Evolutionary conservation across 2,888 invertebrate genomes (phyloP).

Genomic region (Philhelius pedissequus): DNA sequence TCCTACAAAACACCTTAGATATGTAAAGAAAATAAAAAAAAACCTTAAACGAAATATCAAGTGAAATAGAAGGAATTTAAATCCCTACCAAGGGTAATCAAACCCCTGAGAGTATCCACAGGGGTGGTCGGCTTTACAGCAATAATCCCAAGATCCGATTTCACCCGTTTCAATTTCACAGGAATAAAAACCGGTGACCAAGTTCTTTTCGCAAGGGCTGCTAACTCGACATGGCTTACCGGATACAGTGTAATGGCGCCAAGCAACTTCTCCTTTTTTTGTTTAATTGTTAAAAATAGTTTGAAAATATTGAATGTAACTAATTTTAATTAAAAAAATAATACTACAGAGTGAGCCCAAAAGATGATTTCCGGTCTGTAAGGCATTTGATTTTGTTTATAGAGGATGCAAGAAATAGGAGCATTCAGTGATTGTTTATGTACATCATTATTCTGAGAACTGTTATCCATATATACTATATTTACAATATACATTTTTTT

Average conservation of each 20-base stretch:
- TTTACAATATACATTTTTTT: background rate
- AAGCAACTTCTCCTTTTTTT: constrained; percentile 80
- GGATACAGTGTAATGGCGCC: constrained; percentile 89
- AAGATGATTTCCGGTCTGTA: background rate
- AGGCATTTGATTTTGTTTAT: constrained; percentile 2
- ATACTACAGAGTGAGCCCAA: constrained; percentile 32
- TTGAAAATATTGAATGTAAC: background rate
- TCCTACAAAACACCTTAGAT: constrained; percentile 90
- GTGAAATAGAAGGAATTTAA: background rate
- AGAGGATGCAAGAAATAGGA: background rate
- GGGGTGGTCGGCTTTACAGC: constrained; percentile 89
- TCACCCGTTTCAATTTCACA: constrained; percentile 88
- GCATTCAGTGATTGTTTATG: background rate
- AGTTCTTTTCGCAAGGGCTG: constrained; percentile 85
- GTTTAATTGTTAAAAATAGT: background rate
- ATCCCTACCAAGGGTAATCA: constrained; percentile 87
- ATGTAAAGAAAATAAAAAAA: background rate
- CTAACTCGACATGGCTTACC: constrained; percentile 88
- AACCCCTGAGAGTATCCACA: constrained; percentile 92
- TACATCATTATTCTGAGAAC: background rate
- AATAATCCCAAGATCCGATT: constrained; percentile 90
- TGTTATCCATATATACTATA: background rate
- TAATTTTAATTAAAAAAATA: background rate
- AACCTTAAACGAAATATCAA: background rate
- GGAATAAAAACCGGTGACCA: constrained; percentile 89